Base-by-base conservation (phyloP, 2,113 vertebrate genomes). In the Rallus limicola region DNA sequence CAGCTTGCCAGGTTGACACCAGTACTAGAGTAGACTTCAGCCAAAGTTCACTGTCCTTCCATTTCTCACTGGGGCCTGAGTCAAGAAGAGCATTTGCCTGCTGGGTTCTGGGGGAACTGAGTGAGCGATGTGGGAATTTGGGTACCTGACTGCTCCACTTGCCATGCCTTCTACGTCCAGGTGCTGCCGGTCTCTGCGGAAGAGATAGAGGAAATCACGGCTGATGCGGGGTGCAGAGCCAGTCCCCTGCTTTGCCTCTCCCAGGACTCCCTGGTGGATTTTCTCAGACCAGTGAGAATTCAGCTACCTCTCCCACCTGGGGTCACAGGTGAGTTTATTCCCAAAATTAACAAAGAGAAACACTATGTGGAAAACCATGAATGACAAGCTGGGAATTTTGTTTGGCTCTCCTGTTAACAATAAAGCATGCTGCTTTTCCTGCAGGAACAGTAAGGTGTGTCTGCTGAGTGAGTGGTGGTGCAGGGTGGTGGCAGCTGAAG, bases 221-320 rank as follows among this genome's bases (percentile, higher is more conserved):
- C 91, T 11, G 97, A 98, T 63, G 78, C 97, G 10, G 98, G 93
- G 48, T 98, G 98, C 11, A 97, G 97, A 6, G 97, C 97, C 48
- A 98, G 99, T 78, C 98, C 99, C 34, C 95, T 99, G 34, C 97
- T 99, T 76, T 98, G 97, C 93, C 98, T 99, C 72, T 98, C 98
- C 18, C 99, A 99, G 98, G 98, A 95, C 60, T 98, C 97, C 65
- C 96, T 65, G 10, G 88, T 79, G 36, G 69, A 98, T 92, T 99
- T 99, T 96, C 98, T 99, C 40, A 98, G 91, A 40, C 99, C 99
- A 13, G 96, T 99, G 78, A 99, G 97, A 78, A 98, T 99, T 93
- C 99, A 99, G 97, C 97, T 99, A 48, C 99, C 99, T 2, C 97
- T 99, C 83, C 99, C 99, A 0, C 91, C 98, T 0, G 99, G 99